phyloP scores from a whole-genome alignment of 2,888 invertebrate species.

The Homarus gammarus region DNA sequence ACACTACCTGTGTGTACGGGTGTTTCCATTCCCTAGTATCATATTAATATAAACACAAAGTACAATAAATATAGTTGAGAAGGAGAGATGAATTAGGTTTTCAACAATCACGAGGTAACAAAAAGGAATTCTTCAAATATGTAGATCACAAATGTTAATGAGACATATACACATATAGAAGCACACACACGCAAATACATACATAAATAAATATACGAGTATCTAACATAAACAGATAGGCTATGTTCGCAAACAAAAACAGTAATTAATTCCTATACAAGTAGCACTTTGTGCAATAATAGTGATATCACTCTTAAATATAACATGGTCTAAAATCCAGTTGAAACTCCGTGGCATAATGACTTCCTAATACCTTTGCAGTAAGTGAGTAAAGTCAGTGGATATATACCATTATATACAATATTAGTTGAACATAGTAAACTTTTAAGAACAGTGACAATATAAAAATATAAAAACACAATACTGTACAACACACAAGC shows the following conservation, averaged over 20 bases:
- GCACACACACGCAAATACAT: neutral
- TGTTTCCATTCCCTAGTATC: too few species aligned
- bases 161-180: neutral
- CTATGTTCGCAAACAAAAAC: neutral
- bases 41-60: too few species aligned
- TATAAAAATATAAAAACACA: too few species aligned
- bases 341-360: slow-evolving; percentile 17
- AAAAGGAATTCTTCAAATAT: too few species aligned
- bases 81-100: too few species aligned
- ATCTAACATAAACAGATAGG: slow-evolving; percentile 16
- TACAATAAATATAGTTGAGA: too few species aligned
- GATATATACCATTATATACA: neutral
- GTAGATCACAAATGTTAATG: too few species aligned
- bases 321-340: slow-evolving; percentile 13
- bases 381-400: slow-evolving; percentile 6
- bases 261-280: slow-evolving; percentile 13
- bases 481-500: too few species aligned
- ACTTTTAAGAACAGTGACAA: too few species aligned
- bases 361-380: slow-evolving; percentile 36
- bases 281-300: slow-evolving; percentile 3
- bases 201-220: neutral
- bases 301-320: neutral
- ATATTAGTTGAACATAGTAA: too few species aligned
- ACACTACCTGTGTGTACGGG: too few species aligned
- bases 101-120: too few species aligned